A percentile compares a stretch with the other conserved stretches of the same genome.
These are phyloP conservation scores for Miichthys miiuy DNA, from an alignment of 2,797 vertebrate species.

Conservation along the genomic window DNA sequence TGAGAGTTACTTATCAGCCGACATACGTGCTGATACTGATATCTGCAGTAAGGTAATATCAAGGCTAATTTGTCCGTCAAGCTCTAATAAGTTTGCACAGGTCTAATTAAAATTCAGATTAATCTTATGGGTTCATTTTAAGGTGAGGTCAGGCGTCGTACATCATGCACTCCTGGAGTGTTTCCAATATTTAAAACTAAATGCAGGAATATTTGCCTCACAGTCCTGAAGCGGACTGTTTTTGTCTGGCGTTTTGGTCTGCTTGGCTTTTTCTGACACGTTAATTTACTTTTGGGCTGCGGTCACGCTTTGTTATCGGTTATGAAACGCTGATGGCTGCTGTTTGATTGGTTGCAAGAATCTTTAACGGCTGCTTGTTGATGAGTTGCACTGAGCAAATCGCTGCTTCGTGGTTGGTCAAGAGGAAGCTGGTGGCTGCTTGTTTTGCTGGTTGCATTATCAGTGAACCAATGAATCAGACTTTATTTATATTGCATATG, in stretches of 20 bases:
- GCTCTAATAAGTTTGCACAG: too few relatives aligned
- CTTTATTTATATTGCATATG: background rate
- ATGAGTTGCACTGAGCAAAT: conserved; percentile 33
- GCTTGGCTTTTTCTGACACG: conserved; percentile 72
- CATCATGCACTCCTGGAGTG: conserved; percentile 34
- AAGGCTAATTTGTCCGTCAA: too few relatives aligned
- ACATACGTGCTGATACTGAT: background rate
- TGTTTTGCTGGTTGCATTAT: conserved; percentile 33
- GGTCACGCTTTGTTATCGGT: conserved; percentile 47
- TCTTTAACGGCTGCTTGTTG: conserved; percentile 60
- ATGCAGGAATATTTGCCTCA: conserved; percentile 32
- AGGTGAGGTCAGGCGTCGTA: background rate
- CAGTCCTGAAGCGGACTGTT: conserved; percentile 19
- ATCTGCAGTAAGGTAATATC: background rate
- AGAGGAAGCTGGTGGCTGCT: conserved; percentile 56
- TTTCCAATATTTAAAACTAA: conserved; percentile 53
- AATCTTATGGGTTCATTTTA: too few relatives aligned
- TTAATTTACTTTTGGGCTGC: conserved; percentile 55
- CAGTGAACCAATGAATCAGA: conserved; percentile 9
- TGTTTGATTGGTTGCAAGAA: conserved; percentile 60
- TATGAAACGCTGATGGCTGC: conserved; percentile 65
- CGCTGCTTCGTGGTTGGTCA: conserved; percentile 45
- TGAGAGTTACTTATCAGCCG: too few relatives aligned
- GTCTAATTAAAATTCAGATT: too few relatives aligned
- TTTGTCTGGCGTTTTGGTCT: conserved; percentile 34